Base-by-base conservation (phyloP, 2,888 invertebrate species). In the Ethmia dodecea region DNA sequence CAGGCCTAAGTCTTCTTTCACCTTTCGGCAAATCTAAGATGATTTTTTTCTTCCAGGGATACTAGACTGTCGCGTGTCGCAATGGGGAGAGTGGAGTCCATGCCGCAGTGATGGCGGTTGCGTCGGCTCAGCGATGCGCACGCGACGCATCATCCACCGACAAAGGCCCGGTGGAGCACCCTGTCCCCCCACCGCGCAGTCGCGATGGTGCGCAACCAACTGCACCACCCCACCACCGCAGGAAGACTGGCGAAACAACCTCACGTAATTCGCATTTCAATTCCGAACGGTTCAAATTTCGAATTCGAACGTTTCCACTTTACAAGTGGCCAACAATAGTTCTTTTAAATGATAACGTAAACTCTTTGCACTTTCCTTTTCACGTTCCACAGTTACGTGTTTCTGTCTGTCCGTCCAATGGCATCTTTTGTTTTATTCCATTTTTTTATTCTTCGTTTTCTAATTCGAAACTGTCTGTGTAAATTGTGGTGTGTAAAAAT, bases 41-140 rank as follows among this genome's bases (percentile, higher is more conserved):
- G n/a, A n/a, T n/a, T n/a, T n/a, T n/a, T n/a, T n/a, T n/a, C n/a
- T n/a, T 10, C 6, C 28, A 84, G 84, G 66, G 52, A 90, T 93
- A 35, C 88, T 93, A 52, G 94, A 95, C 76, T 96, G 96, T 79
- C 91, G 93, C 52, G 93, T 96, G 33, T 90, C 93, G 45, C 92
- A 92, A 48, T 96, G 95, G 96, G 92, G 93, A 14, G 90, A 91
- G 36, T 96, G 95, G 96, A 92, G 93, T 60, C 86, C 91, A 5
- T 97, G 97, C 86, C 94, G 93, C 76, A 93, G 93, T 63, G 92
- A 93, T 33, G 96, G 97, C 66, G 96, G 96, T 45, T 97, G 96
- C 52, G 95, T 96, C 42, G 97, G 97, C 13, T 94, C 95, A 60
- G 94, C 94, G 75, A 88, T 92, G 70, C 90, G 97, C 54, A 91